Conservation (phyloP, 2,888 invertebrate species). For the Agrypnus murinus region DNA sequence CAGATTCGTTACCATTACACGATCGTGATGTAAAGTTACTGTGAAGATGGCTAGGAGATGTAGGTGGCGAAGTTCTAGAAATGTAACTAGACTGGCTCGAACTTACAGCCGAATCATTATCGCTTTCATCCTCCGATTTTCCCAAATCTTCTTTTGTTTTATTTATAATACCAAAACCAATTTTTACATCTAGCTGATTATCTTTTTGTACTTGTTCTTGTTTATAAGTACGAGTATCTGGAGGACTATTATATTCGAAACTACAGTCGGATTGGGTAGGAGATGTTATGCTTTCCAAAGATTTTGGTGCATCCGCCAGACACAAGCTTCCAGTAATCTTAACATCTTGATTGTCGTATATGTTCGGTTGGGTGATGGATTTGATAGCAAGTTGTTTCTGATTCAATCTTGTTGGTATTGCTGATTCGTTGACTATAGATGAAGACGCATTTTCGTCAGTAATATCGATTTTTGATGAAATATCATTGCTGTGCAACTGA, state of each 20-base stretch:
- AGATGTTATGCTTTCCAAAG: slow-evolving; percentile 76
- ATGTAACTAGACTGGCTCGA: slow-evolving; percentile 87
- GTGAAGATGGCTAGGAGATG: slow-evolving; percentile 74
- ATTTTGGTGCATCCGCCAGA: slow-evolving; percentile 72
- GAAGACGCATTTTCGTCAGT: background rate
- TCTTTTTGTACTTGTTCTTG: background rate
- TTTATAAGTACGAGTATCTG: slow-evolving; percentile 3
- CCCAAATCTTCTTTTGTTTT: slow-evolving; percentile 46
- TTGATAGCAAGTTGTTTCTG: background rate
- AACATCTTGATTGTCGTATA: slow-evolving; percentile 31
- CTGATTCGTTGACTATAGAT: background rate
- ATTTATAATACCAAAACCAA: slow-evolving; percentile 2
- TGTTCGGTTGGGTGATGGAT: background rate
- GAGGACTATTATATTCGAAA: slow-evolving; percentile 70
- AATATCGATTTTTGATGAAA: background rate
- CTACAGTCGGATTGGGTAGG: slow-evolving; percentile 76
- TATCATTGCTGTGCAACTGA: slow-evolving; percentile 24
- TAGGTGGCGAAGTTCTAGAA: slow-evolving; percentile 84
- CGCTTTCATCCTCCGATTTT: slow-evolving; percentile 78
- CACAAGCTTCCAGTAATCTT: slow-evolving; percentile 54
- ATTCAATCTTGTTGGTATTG: background rate
- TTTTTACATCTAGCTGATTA: slow-evolving; percentile 3
- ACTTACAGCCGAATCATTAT: slow-evolving; percentile 92
- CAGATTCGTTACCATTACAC: slow-evolving; percentile 28
- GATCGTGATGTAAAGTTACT: slow-evolving; percentile 36